Conservation (phyloP, 1,140 invertebrate species). For the Oryzaephilus surinamensis region DNA sequence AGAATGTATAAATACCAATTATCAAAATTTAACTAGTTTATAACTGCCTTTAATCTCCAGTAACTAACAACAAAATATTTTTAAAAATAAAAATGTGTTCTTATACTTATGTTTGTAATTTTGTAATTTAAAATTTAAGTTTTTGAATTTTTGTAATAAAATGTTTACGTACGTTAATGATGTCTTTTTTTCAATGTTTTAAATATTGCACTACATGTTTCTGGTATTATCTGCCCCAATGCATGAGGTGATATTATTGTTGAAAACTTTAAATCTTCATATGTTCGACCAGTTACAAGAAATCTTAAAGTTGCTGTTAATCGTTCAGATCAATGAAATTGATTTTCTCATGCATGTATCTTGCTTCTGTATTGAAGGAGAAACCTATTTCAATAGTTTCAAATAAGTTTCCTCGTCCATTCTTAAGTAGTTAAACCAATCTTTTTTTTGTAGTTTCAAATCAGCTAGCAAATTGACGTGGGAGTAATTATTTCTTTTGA, state of each 20-base stretch:
- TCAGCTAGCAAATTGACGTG: too few relatives aligned
- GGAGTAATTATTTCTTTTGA: too few relatives aligned
- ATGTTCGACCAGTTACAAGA: conserved; percentile 29
- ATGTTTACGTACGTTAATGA: too few relatives aligned
- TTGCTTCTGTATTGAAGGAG: conserved; percentile 28
- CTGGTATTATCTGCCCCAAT: conserved; percentile 28
- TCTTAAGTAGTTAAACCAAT: conserved; percentile 22
- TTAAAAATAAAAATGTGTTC: too few relatives aligned
- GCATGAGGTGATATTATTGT: conserved; percentile 33
- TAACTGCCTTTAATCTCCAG: too few relatives aligned
- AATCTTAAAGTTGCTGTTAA: conserved; percentile 32
- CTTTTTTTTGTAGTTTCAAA: conserved; percentile 10
- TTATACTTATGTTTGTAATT: too few relatives aligned
- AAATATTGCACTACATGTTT: conserved; percentile 28
- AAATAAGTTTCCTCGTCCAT: conserved; percentile 23
- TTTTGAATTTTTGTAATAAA: too few relatives aligned
- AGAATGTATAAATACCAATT: too few relatives aligned
- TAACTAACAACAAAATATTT: too few relatives aligned
- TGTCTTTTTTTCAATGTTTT: conserved; percentile 15
- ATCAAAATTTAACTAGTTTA: too few relatives aligned
- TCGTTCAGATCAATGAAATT: conserved; percentile 31
- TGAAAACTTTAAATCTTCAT: conserved; percentile 34
- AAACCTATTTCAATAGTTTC: conserved; percentile 20
- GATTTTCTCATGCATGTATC: conserved; percentile 32
- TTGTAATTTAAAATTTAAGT: too few relatives aligned